phyloP scores from a whole-genome alignment of 2,113 vertebrate species.

The Callionymus lyra region DNA sequence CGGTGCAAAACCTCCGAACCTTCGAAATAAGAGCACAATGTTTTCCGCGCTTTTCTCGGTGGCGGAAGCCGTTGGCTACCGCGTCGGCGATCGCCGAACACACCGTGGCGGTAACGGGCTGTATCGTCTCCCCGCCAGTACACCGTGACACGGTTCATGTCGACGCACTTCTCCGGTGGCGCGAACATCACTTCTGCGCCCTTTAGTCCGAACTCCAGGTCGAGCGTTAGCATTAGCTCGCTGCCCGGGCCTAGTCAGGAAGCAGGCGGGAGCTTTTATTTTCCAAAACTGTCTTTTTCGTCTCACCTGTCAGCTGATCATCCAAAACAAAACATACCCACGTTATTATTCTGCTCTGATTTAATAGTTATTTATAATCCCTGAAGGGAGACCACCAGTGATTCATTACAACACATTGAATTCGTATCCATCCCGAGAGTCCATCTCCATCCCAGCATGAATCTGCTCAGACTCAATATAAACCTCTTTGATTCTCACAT shows the following conservation, averaged over 20 bases:
- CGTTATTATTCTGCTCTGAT: neutral
- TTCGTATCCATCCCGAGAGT: neutral
- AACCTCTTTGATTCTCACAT: neutral
- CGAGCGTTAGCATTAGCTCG: slow-evolving; percentile 38
- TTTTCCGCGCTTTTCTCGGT: slow-evolving; percentile 49
- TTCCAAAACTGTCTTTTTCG: slow-evolving; percentile 44
- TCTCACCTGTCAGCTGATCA: slow-evolving; percentile 29
- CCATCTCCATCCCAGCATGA: no score
- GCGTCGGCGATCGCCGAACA: rapidly evolving
- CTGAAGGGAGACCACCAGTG: neutral
- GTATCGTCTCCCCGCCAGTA: rapidly evolving
- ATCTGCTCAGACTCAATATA: neutral
- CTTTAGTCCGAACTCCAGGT: slow-evolving; percentile 1
- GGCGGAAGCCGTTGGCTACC: slow-evolving; percentile 15
- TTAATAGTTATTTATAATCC: neutral
- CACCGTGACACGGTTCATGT: rapidly evolving
- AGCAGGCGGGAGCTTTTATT: slow-evolving; percentile 61
- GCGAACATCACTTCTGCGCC: neutral
- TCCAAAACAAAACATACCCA: slow-evolving; percentile 1
- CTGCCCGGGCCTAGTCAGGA: slow-evolving; percentile 39
- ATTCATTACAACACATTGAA: neutral
- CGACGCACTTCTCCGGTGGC: rapidly evolving
- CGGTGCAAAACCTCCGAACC: slow-evolving; percentile 41
- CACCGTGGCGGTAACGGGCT: rapidly evolving
- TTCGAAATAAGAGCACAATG: slow-evolving; percentile 65